These are phyloP conservation scores for Acropora tenuis DNA, from an alignment of 64 coral and sea anemone genomes.

Conservation along the genomic window DNA sequence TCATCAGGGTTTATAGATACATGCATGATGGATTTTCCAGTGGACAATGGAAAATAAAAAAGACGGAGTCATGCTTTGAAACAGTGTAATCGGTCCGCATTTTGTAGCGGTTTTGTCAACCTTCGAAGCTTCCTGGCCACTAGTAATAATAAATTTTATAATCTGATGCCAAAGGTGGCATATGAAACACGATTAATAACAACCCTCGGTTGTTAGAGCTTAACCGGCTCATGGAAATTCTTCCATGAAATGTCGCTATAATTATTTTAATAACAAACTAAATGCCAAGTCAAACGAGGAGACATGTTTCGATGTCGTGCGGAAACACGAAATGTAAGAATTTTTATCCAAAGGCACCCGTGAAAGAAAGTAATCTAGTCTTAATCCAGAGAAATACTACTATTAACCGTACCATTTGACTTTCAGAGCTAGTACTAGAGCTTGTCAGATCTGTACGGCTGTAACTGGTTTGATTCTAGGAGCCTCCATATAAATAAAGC, in stretches of 20 bases:
- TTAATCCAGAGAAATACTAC: constrained; percentile 44
- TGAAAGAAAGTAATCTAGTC: constrained; percentile 43
- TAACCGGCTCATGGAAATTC: constrained; percentile 28
- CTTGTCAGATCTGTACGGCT: background rate
- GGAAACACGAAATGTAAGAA: constrained; percentile 13
- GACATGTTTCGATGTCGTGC: constrained; percentile 7
- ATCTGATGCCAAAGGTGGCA: constrained; percentile 25
- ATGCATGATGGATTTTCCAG: constrained; percentile 1
- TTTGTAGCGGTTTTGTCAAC: background rate
- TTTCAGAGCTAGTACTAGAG: constrained; percentile 14
- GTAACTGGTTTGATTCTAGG: no score
- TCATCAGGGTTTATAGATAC: background rate
- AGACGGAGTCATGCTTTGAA: constrained; percentile 6
- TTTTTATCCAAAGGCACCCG: constrained; percentile 23
- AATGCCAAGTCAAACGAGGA: constrained; percentile 45
- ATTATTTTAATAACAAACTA: constrained; percentile 50
- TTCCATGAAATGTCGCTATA: constrained; percentile 40
- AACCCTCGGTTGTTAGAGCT: constrained; percentile 40
- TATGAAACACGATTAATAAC: constrained; percentile 1
- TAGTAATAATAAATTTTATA: background rate
- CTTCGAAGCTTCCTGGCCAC: constrained; percentile 12
- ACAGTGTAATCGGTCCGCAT: constrained; percentile 16
- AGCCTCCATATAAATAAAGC: no score
- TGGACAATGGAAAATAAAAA: constrained; percentile 1
- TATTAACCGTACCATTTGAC: constrained; percentile 20